These are phyloP conservation scores for Cabera pusaria DNA, from an alignment of 2,888 invertebrate genomes.

Conservation along the genomic window DNA sequence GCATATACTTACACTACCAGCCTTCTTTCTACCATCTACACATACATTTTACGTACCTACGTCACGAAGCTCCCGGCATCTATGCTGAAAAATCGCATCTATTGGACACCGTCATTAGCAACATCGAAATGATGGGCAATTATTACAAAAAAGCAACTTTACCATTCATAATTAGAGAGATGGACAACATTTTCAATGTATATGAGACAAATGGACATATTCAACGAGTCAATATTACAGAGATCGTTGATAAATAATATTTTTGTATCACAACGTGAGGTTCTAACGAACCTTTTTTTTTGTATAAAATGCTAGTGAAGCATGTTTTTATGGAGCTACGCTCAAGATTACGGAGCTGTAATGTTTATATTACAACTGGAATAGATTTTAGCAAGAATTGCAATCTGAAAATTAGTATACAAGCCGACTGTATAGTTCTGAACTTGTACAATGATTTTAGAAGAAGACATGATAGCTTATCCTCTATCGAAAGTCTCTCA, in stretches of 20 bases:
- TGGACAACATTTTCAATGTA: slow-evolving; percentile 87
- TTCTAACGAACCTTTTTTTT: neutral
- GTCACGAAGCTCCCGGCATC: slow-evolving; percentile 92
- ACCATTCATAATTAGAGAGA: slow-evolving; percentile 90
- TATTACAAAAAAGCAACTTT: slow-evolving; percentile 94
- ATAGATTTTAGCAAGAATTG: slow-evolving; percentile 67
- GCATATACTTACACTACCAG: slow-evolving; percentile 96
- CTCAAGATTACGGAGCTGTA: slow-evolving; percentile 83
- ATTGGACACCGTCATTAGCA: slow-evolving; percentile 93
- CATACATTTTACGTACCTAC: slow-evolving; percentile 93
- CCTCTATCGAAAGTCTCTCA: slow-evolving; percentile 74
- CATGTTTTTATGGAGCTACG: slow-evolving; percentile 84
- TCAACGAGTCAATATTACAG: slow-evolving; percentile 59
- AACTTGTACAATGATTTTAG: slow-evolving; percentile 62
- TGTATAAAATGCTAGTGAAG: slow-evolving; percentile 69
- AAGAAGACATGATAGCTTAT: slow-evolving; percentile 65
- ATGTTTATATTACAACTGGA: slow-evolving; percentile 81
- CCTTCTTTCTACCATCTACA: slow-evolving; percentile 99
- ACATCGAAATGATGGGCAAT: slow-evolving; percentile 90
- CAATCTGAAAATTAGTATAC: slow-evolving; percentile 73
- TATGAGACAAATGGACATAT: slow-evolving; percentile 84
- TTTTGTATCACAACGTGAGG: slow-evolving; percentile 23
- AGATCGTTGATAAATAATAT: slow-evolving; percentile 62
- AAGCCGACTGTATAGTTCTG: slow-evolving; percentile 68
- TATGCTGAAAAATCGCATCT: slow-evolving; percentile 94